Conservation (phyloP, 1,140 invertebrate species). For the Neelides sp. region DNA sequence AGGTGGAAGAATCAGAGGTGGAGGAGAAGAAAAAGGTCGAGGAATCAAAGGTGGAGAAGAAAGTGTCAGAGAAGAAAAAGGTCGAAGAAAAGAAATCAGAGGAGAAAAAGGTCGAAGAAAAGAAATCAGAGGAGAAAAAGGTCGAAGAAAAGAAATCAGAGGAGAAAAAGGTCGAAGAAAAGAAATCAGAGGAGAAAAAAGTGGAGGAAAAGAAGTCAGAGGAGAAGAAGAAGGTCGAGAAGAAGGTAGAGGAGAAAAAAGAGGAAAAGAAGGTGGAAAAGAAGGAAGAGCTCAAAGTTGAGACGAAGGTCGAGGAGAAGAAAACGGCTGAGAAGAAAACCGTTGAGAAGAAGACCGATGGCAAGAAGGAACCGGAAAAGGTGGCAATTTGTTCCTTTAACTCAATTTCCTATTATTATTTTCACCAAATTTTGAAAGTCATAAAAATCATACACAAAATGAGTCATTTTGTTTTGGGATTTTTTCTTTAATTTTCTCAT, state of each 20-base stretch:
- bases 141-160: conserved; percentile 26
- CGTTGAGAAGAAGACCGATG: conserved; percentile 11
- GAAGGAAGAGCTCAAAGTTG: conserved; percentile 33
- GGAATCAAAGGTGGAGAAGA: conserved; percentile 11
- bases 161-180: conserved; percentile 21
- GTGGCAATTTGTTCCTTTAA: neutral
- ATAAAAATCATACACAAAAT: too few relatives aligned
- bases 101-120: conserved; percentile 40
- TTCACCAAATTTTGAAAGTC: neutral
- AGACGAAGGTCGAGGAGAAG: conserved; percentile 34
- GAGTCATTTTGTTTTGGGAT: too few relatives aligned
- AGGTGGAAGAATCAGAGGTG: conserved; percentile 34
- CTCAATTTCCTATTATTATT: neutral
- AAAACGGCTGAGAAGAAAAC: conserved; percentile 32
- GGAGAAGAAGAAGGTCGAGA: conserved; percentile 36
- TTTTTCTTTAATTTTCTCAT: too few relatives aligned
- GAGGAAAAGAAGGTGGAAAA: conserved; percentile 31
- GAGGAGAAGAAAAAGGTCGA: conserved; percentile 27
- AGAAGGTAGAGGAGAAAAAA: conserved; percentile 33
- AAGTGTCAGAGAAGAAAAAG: conserved; percentile 9
- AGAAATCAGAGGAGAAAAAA: conserved; percentile 39
- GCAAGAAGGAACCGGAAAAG: neutral
- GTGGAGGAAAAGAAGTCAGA: conserved; percentile 32
- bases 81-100: conserved; percentile 27
- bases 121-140: conserved; percentile 35